Percentiles rank a stretch among this genome's conserved stretches.
phyloP scores from a whole-genome alignment of 2,113 vertebrate species.

The Colistium nudipinnis region DNA sequence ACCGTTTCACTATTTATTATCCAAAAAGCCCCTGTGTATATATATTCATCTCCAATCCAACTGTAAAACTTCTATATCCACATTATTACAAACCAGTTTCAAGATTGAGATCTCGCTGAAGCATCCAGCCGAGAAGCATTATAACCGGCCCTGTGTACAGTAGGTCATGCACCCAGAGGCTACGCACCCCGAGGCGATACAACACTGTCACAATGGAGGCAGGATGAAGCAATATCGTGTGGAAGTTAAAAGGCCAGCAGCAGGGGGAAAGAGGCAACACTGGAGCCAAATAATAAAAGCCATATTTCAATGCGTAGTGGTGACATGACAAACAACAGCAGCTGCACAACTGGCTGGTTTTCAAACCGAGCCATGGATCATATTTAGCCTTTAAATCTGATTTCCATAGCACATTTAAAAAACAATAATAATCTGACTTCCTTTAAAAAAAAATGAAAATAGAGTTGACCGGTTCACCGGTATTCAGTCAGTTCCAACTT shows the following conservation, averaged over 20 bases:
- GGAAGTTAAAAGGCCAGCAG: slow-evolving; percentile 11
- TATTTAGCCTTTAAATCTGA: background rate
- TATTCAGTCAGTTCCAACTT: background rate
- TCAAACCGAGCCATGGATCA: slow-evolving; percentile 1
- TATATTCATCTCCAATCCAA: background rate
- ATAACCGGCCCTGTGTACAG: background rate
- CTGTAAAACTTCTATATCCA: background rate
- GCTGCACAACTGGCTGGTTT: slow-evolving; percentile 5
- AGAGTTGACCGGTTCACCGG: background rate
- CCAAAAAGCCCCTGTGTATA: background rate
- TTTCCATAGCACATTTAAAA: background rate
- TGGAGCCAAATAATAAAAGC: slow-evolving; percentile 24
- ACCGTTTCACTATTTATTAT: background rate
- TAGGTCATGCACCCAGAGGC: slow-evolving; percentile 1
- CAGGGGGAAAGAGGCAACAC: slow-evolving; percentile 1
- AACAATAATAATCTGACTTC: background rate
- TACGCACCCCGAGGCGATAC: slow-evolving; percentile 8
- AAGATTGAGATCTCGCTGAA: background rate
- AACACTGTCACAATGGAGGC: slow-evolving; percentile 14
- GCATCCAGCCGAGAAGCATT: background rate
- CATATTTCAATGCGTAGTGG: slow-evolving; percentile 18
- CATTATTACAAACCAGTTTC: background rate
- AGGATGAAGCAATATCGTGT: slow-evolving; percentile 17
- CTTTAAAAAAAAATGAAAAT: background rate
- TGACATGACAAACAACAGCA: slow-evolving; percentile 4